Evolutionary conservation across 2,888 invertebrate genomes (phyloP).

Genomic region (Crossocerus cetratus): DNA sequence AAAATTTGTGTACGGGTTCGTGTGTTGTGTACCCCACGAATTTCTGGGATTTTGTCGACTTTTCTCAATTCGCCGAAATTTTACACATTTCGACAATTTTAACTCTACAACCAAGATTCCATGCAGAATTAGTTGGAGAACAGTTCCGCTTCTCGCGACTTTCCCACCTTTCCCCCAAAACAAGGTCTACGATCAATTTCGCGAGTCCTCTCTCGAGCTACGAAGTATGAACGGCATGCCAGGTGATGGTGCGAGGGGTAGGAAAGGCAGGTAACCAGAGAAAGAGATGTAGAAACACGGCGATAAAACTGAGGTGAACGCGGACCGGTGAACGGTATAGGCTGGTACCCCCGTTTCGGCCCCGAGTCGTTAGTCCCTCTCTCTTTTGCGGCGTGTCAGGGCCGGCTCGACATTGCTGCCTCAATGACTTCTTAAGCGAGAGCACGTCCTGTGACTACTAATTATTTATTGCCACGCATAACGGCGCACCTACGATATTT

Average conservation of each 20-base stretch:
- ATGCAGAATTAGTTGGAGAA: too few relatives aligned
- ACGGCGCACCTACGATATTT: conserved; percentile 39
- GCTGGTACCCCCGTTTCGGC: conserved; percentile 54
- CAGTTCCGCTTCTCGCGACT: too few relatives aligned
- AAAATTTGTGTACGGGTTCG: too few relatives aligned
- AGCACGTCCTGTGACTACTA: conserved; percentile 37
- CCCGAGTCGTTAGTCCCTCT: conserved; percentile 56
- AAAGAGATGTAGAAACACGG: conserved; percentile 40
- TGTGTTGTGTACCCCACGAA: too few relatives aligned
- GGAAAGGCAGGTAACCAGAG: neutral
- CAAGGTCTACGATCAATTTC: too few relatives aligned
- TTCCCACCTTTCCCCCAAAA: too few relatives aligned
- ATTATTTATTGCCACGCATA: conserved; percentile 36
- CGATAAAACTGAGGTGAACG: conserved; percentile 54
- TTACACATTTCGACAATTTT: too few relatives aligned
- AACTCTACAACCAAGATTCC: too few relatives aligned
- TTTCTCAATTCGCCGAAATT: too few relatives aligned
- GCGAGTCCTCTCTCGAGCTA: too few relatives aligned
- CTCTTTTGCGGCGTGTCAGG: conserved; percentile 45
- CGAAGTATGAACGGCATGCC: conserved; percentile 4
- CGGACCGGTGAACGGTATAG: conserved; percentile 53
- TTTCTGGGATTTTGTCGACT: too few relatives aligned
- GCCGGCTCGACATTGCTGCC: conserved; percentile 39
- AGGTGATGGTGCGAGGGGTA: conserved; percentile 3
- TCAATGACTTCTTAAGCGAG: conserved; percentile 33